Base-by-base conservation (phyloP, 2,113 vertebrate species). In the Calypte anna region DNA sequence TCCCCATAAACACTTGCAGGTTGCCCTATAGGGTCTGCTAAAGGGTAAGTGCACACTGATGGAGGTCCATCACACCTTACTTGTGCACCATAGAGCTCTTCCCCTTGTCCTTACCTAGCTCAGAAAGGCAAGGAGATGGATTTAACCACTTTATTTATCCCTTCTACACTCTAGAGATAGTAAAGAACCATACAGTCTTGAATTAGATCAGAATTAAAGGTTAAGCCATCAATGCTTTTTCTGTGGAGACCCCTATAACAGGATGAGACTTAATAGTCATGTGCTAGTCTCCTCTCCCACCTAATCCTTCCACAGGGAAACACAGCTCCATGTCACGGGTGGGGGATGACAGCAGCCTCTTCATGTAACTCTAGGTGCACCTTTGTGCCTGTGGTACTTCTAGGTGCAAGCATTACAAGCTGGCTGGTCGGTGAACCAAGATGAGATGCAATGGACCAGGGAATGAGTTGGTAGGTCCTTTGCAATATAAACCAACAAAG, bases 311-410 rank as follows among this genome's bases (percentile, higher is more conserved):
- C 36, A 61, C 61, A 81, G 22, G 9, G 13, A 58, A 88, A 31
- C 8, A n/a, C 0, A 1, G 7, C 4, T 54, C 1, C 27, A 4
- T 12, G 59, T 54, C 2, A 21, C 25, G 48, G 43, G 17, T 38
- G 2, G 11, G 5, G 7, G 3, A 2, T 6, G 23, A 48, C 24
- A 54, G 19, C n/a, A 92, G 31, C 28, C 48, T 51, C 18, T 36
- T 67, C 62, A 9, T 25, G 10, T 57, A 46, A 72, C 36, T 62
- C 21, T 46, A 44, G 21, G 14, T 6, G 22, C 38, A 53, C 48
- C 14, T 55, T 53, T 75, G 58, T 27, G 46, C 24, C 21, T 31
- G 7, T 18, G 48, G 22, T 46, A 62, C 31, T 76, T 61, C 23
- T 36, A 19, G 7, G 33, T 28, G 72, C 28, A 58, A 28, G 25